Percentiles rank a stretch among this genome's conserved stretches.
phyloP scores from a whole-genome alignment of 2,113 vertebrate genomes.

The Chlorocebus sabaeus region DNA sequence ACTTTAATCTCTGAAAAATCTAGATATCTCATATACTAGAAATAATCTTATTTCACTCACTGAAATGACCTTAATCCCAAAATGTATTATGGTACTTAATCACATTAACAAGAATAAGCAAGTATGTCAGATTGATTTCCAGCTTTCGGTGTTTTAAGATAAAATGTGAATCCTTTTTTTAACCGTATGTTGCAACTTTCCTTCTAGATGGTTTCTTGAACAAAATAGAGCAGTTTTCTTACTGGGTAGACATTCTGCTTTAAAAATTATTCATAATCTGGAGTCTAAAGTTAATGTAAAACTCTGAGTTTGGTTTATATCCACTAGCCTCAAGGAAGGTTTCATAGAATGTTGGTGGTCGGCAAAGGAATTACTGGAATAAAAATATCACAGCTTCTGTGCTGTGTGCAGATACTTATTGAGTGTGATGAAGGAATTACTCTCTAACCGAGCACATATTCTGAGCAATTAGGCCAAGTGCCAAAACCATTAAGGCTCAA shows the following conservation, averaged over 20 bases:
- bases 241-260: neutral
- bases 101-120: neutral
- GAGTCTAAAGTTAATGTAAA: neutral
- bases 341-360: conserved; percentile 7
- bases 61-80: neutral
- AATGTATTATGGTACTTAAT: neutral
- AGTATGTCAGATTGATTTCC: neutral
- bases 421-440: conserved; percentile 21
- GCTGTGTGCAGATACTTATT: neutral
- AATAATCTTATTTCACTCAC: neutral
- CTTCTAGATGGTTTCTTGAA: conserved; percentile 2
- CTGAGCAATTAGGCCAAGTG: conserved; percentile 50
- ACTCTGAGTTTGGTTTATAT: neutral
- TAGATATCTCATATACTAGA: neutral
- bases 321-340: neutral
- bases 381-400: conserved; percentile 37
- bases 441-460: conserved; percentile 43
- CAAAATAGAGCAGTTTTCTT: neutral
- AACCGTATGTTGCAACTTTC: neutral
- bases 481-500: conserved; percentile 25
- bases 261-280: neutral
- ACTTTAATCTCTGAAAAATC: neutral
- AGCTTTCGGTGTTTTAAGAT: neutral
- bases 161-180: neutral
- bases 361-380: conserved; percentile 9